These are phyloP conservation scores for Zosterops borbonicus DNA, from an alignment of 2,113 vertebrate genomes.

Conservation along the genomic window DNA sequence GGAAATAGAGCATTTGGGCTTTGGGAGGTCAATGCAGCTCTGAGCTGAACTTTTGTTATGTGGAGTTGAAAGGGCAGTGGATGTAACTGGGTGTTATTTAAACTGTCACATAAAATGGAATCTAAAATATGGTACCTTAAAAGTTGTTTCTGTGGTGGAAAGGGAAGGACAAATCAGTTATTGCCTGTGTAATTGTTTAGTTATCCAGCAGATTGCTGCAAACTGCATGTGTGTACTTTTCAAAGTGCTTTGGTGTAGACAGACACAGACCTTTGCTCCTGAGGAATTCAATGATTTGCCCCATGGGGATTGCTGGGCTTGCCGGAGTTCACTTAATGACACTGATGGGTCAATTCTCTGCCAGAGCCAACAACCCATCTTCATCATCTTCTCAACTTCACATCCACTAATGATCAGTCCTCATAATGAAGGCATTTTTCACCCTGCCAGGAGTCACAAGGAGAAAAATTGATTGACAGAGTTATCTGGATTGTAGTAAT, in stretches of 20 bases:
- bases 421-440: constrained; percentile 75
- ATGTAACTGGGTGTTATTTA: constrained; percentile 19
- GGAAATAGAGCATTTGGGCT: constrained; percentile 19
- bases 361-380: constrained; percentile 69
- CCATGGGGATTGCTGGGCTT: constrained; percentile 34
- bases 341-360: constrained; percentile 70
- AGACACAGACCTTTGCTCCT: constrained; percentile 61
- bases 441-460: constrained; percentile 70
- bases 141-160: constrained; percentile 20
- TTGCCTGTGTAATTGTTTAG: constrained; percentile 53
- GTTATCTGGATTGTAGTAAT: constrained; percentile 75
- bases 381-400: constrained; percentile 72
- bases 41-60: not conserved
- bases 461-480: constrained; percentile 76
- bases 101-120: constrained; percentile 24
- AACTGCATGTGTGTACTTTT: constrained; percentile 28
- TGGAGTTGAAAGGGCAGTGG: constrained; percentile 29
- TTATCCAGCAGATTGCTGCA: constrained; percentile 58
- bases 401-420: constrained; percentile 73
- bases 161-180: constrained; percentile 21
- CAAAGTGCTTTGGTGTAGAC: constrained; percentile 49
- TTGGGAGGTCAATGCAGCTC: not conserved
- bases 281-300: constrained; percentile 58
- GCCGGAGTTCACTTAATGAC: constrained; percentile 60
- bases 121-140: constrained; percentile 11